phyloP scores from a whole-genome alignment of 2,113 vertebrate species.

The Protobothrops flavoviridis region DNA sequence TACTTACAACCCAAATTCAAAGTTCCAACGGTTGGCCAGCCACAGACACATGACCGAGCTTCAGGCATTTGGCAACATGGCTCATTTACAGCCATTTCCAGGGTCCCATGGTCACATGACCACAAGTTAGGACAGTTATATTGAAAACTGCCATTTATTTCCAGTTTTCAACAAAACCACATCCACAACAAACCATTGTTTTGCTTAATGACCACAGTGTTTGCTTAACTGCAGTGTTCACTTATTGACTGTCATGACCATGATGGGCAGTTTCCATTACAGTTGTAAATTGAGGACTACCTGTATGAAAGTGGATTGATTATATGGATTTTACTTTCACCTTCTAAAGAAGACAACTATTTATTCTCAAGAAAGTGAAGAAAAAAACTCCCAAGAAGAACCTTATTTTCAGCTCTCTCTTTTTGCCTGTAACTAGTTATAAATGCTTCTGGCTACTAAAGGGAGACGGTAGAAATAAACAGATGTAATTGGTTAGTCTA shows the following conservation, averaged over 20 bases:
- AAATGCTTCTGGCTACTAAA: not conserved
- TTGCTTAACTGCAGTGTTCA: not conserved
- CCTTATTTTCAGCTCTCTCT: not conserved
- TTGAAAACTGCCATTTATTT: not conserved
- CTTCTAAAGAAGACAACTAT: not conserved
- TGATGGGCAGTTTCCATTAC: not conserved
- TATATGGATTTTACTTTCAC: not conserved
- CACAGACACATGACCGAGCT: too few relatives aligned
- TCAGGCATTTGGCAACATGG: not conserved
- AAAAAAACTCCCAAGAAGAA: not conserved
- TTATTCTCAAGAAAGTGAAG: not conserved
- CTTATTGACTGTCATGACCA: not conserved
- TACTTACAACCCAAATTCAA: not conserved
- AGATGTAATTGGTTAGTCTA: not conserved
- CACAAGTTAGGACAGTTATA: not conserved
- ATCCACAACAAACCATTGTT: not conserved
- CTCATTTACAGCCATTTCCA: not conserved
- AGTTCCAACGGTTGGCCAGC: not conserved
- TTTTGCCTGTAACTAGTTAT: not conserved
- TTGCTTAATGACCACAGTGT: not conserved
- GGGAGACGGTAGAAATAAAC: not conserved
- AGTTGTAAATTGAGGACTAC: not conserved
- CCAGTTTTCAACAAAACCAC: not conserved
- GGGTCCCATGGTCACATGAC: not conserved
- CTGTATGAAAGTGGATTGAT: slow-evolving; percentile 17